Base-by-base conservation (phyloP, 2,113 vertebrate species). In the Pontoporia blainvillei region DNA sequence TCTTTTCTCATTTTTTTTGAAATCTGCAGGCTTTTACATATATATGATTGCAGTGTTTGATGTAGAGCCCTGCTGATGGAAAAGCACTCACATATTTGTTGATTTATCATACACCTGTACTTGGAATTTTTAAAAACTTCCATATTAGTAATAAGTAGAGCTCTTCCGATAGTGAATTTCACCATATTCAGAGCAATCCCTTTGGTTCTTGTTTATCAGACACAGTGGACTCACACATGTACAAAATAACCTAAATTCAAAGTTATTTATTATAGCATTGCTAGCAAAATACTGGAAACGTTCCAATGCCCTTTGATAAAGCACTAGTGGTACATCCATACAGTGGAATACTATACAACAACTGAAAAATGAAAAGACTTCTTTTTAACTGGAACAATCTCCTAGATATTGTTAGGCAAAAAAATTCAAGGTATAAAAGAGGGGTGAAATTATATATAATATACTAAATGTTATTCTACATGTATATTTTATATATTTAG, bases 1-100 rank as follows among this genome's bases (percentile, higher is more conserved):
- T 91, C 61, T 95, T 82, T 82, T 89, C 59, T 82, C 59, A 89
- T 86, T 89, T 54, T 54, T 34, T 95, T 95, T 78, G 66, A 96
- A 93, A 79, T 64, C 41, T 87, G 86, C 2, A 90, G 75, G 25
- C 91, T 75, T 57, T 69, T 75, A 85, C 57, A 81, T 69, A 31
- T 12, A 72, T 20, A 82, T 52, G 73, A 76, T 76, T 72, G 52
- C 61, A 94, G 17, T 36, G 49, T 25, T 73, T 86, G 44, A 52
- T 23, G 39, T 31, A 52, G 52, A 88, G 41, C 36, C 23, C 78
- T 75, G 36, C 79, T 67, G 27, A 81, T 13, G 61, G 67, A 96
- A 94, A 96, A 94, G 29, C 46, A 79, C 25, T 83, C 36, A 27
- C 15, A 67, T 54, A 67, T 78, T 78, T 90, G 72, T 72, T 66